Percentiles rank a stretch among this genome's conserved stretches.
Conservation (phyloP, 1,140 invertebrate species). For the Melanaphis sacchari region DNA sequence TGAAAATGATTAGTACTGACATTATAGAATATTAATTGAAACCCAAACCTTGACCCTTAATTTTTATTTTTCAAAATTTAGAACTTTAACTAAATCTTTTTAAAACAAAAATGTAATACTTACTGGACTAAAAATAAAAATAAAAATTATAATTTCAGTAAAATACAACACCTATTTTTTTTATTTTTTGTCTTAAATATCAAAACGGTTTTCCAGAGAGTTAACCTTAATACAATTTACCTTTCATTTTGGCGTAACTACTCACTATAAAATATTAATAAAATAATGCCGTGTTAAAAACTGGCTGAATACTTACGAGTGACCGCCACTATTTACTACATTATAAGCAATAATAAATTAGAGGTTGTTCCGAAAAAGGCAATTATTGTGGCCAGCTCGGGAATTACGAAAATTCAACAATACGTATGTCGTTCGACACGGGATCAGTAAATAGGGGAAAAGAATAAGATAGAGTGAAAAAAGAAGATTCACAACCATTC, state of each 20-base stretch:
- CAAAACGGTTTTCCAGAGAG: not conserved
- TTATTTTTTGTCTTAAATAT: not conserved
- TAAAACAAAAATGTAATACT: not conserved
- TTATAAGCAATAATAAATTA: not conserved
- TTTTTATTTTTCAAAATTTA: not conserved
- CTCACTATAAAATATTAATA: not conserved
- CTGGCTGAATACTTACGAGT: not conserved
- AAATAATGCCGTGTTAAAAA: not conserved
- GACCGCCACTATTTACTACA: not conserved
- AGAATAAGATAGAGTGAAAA: not conserved
- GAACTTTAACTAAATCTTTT: not conserved
- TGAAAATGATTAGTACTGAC: too few species aligned
- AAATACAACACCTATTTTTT: not conserved
- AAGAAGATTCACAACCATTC: not conserved
- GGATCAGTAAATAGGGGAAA: not conserved
- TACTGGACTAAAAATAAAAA: not conserved
- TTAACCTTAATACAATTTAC: not conserved
- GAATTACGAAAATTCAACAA: not conserved
- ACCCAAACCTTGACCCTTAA: too few species aligned
- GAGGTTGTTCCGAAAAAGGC: not conserved
- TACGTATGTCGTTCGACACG: not conserved
- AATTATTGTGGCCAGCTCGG: not conserved
- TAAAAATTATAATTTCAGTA: not conserved
- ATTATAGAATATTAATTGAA: too few species aligned
- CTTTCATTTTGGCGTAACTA: not conserved